phyloP scores from a whole-genome alignment of 1,140 invertebrate genomes.

The Drosophila suzukii region DNA sequence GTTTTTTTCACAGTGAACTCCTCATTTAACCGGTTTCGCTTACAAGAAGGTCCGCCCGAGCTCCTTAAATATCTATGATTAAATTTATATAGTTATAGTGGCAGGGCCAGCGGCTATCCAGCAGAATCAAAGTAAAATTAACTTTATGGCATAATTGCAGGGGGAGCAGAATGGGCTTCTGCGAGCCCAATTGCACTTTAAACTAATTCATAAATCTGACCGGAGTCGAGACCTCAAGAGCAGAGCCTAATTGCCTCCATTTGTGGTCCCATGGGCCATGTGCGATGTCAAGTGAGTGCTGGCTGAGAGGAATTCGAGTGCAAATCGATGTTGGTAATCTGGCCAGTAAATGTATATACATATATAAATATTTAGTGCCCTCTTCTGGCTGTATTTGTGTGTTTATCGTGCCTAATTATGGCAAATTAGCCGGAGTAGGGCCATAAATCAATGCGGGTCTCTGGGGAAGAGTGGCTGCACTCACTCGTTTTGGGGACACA shows the following conservation, averaged over 20 bases:
- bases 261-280: conserved; percentile 33
- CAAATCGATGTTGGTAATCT: conserved; percentile 61
- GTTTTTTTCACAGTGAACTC: conserved; percentile 24
- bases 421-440: conserved; percentile 58
- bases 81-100: conserved; percentile 56
- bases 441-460: conserved; percentile 41
- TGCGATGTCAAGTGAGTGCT: conserved; percentile 50
- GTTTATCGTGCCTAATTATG: conserved; percentile 66
- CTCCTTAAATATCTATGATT: conserved; percentile 64
- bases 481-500: background rate
- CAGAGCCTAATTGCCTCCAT: conserved; percentile 47
- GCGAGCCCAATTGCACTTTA: conserved; percentile 50
- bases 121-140: conserved; percentile 34
- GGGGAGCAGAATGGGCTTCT: conserved; percentile 8
- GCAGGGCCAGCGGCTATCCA: conserved; percentile 20
- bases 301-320: conserved; percentile 36
- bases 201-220: conserved; percentile 54
- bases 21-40: conserved; percentile 62
- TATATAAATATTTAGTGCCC: conserved; percentile 41
- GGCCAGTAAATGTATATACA: conserved; percentile 31
- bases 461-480: conserved; percentile 37
- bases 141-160: conserved; percentile 70
- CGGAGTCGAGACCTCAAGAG: conserved; percentile 25
- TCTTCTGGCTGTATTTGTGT: conserved; percentile 13
- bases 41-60: conserved; percentile 31